These are phyloP conservation scores for Hecatera dysodea DNA, from an alignment of 2,888 invertebrate species.

Conservation along the genomic window DNA sequence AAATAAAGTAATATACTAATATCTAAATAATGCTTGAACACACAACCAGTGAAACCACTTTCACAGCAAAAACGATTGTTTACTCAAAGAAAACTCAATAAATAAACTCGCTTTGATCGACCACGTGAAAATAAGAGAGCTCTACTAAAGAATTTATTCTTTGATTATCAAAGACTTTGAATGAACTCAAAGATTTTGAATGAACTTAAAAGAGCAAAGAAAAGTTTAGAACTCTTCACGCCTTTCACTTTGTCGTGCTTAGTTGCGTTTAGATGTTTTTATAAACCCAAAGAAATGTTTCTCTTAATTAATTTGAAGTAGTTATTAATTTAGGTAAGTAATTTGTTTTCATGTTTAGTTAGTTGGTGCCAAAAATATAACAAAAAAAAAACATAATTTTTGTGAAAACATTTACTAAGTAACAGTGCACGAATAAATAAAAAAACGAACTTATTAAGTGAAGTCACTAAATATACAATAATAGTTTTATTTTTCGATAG, in stretches of 20 bases:
- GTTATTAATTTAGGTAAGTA: background rate
- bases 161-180: conserved; percentile 49
- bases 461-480: too few species aligned
- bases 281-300: conserved; percentile 33
- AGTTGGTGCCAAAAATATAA: background rate
- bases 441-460: too few species aligned
- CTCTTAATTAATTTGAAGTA: conserved; percentile 42
- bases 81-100: conserved; percentile 28
- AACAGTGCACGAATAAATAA: too few species aligned
- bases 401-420: background rate
- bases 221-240: conserved; percentile 42
- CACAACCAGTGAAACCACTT: conserved; percentile 30
- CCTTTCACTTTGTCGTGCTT: conserved; percentile 26
- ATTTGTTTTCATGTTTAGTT: background rate
- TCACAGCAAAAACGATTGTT: conserved; percentile 42
- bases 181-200: conserved; percentile 48
- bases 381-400: background rate
- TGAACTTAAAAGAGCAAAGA: conserved; percentile 34
- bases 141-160: conserved; percentile 39
- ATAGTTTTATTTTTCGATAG: too few species aligned
- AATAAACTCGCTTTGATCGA: conserved; percentile 54
- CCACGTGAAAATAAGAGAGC: conserved; percentile 25
- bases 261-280: conserved; percentile 47
- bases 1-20: background rate
- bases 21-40: background rate